These are phyloP conservation scores for Drosophila borborema DNA, from an alignment of 2,888 invertebrate genomes.

Conservation along the genomic window DNA sequence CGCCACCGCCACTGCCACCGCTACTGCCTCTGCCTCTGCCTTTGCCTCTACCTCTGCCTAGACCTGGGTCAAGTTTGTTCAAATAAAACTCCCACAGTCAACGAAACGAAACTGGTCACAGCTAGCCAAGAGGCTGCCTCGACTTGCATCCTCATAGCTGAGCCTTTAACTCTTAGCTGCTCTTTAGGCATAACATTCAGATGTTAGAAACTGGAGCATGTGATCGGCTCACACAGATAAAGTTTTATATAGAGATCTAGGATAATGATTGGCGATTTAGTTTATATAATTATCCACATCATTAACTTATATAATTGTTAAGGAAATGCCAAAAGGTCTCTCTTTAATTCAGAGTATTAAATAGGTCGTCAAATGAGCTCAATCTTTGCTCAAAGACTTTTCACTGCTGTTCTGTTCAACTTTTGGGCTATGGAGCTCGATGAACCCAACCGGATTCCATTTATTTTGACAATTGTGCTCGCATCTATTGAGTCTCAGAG, in stretches of 20 bases:
- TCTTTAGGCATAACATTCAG: not conserved
- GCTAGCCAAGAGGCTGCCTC: conserved; percentile 15
- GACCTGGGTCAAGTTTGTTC: conserved; percentile 67
- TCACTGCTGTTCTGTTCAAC: not conserved
- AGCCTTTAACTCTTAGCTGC: not conserved
- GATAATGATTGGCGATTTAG: too few relatives aligned
- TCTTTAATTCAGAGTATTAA: not conserved
- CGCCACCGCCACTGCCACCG: not conserved
- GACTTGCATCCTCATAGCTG: not conserved
- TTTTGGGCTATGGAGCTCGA: not conserved
- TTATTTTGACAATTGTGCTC: conserved; percentile 47
- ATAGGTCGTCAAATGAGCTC: not conserved
- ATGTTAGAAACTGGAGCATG: not conserved
- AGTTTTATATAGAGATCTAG: not conserved
- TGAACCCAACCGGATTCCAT: conserved; percentile 32
- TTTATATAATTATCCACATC: too few relatives aligned
- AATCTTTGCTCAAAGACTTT: not conserved
- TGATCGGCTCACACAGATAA: not conserved
- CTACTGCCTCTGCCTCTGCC: not conserved
- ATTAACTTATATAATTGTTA: too few relatives aligned
- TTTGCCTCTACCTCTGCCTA: conserved; percentile 46
- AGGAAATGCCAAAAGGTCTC: not conserved
- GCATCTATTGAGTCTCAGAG: conserved; percentile 18
- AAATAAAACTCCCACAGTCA: conserved; percentile 44
- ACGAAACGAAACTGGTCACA: conserved; percentile 44